Evolutionary conservation across 2,888 invertebrate species (phyloP), one percentile per base, ranked within the genome.

Genomic region (Venusia cambrica): DNA sequence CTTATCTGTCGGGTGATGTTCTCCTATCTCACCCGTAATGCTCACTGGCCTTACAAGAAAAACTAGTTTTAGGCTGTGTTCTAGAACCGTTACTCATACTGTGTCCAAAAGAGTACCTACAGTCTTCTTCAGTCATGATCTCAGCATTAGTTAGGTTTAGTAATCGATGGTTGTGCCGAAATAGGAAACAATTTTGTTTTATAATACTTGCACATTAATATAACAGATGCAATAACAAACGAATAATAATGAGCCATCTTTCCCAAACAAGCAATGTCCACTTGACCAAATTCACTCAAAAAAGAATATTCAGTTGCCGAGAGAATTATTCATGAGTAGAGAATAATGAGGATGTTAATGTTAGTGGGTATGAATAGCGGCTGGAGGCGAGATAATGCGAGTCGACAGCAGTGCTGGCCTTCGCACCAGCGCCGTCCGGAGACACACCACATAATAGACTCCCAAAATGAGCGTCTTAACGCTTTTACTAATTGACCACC

Each of bases 401-500:
- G 59, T 54, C 60, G 64, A 63, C 69, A 55, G 19, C 27, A 35
- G 51, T 59, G 59, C 57, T 67, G 76, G 76, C 80, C 84, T 80
- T 81, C 80, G 66, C 69, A 65, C 61, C 70, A 71, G 68, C 71
- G 58, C 67, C 62, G 66, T 69, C 64, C 54, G 57, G 50, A 48
- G 53, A 48, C 60, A 26, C 28, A 41, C 43, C 36, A 34, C 54
- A 75, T 60, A 75, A 76, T 62, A 61, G 60, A 55, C 68, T 71
- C 76, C 76, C 70, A 72, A 77, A 78, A 68, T 79, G 84, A 78
- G 66, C 63, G 63, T 56, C 69, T 83, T 76, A 75, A 84, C 77
- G 80, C 78, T 80, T 79, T 77, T 76, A 75, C 78, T 73, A 77
- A 78, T 75, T 77, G 80, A 73, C 81, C 83, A 80, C 80, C 80